Percentiles rank a stretch among this genome's conserved stretches.
Conservation (phyloP, 2,888 invertebrate species). For the Zeuzera pyrina region DNA sequence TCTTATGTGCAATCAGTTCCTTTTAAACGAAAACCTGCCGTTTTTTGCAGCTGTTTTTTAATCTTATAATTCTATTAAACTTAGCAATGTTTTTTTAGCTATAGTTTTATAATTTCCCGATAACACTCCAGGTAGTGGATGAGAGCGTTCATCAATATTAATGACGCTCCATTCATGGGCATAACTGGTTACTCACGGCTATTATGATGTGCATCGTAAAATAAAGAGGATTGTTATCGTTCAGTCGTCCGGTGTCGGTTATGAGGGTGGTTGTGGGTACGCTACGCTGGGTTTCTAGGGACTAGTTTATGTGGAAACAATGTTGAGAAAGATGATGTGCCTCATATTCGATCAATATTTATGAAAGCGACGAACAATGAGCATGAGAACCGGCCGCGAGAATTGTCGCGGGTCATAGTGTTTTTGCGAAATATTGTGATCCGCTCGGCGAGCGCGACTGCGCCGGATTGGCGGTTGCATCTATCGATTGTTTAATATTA, state of each 20-base stretch:
- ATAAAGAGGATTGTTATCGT: slow-evolving; percentile 40
- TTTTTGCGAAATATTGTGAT: slow-evolving; percentile 40
- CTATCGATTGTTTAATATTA: too few species aligned
- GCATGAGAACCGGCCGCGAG: slow-evolving; percentile 43
- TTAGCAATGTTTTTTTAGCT: too few species aligned
- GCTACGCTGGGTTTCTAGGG: slow-evolving; percentile 35
- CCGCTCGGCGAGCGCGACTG: slow-evolving; percentile 10
- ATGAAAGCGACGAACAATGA: slow-evolving; percentile 64
- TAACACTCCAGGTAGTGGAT: slow-evolving; percentile 29
- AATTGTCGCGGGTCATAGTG: slow-evolving; percentile 35
- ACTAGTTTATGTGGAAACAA: slow-evolving; percentile 38
- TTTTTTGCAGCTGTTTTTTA: too few species aligned
- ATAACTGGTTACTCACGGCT: slow-evolving; percentile 37
- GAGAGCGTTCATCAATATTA: slow-evolving; percentile 33
- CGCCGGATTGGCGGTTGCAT: slow-evolving; percentile 3
- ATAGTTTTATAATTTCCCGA: slow-evolving; percentile 36
- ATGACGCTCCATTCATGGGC: slow-evolving; percentile 43
- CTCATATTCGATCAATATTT: slow-evolving; percentile 43
- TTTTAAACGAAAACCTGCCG: too few species aligned
- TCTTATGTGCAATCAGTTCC: too few species aligned
- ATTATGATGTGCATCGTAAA: slow-evolving; percentile 31
- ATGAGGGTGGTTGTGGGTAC: slow-evolving; percentile 16
- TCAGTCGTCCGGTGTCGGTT: slow-evolving; percentile 18
- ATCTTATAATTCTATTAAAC: too few species aligned
- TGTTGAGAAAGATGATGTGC: slow-evolving; percentile 53